Base-by-base conservation (phyloP, 2,113 vertebrate species). In the Sapayoa aenigma region DNA sequence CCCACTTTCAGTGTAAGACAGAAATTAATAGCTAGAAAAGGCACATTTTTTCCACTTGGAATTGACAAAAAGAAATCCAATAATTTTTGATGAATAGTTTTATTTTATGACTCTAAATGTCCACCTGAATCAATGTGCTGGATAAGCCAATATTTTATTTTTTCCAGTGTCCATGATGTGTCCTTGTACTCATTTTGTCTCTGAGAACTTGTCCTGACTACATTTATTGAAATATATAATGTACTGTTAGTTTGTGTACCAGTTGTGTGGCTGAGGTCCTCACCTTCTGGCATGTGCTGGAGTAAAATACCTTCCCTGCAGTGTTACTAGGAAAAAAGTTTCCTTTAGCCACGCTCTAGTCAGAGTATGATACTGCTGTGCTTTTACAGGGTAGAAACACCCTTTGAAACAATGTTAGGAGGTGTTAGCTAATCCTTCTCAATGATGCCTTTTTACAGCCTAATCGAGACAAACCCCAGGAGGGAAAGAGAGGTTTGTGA, bases 391-490 rank as follows among this genome's bases (percentile, higher is more conserved):
- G 42, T 81, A 80, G 35, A 80, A 92, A 84, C 65, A 92, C 12
- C 68, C 83, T 90, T 71, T 78, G 65, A 88, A 94, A 96, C 84
- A 89, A 94, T 87, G 37, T 37, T 84, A 30, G 42, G 78, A 93
- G 12, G 3, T 91, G 69, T 87, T 95, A 81, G 86, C 86, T 93
- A 96, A 90, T 95, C 84, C 91, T 91, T 89, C 81, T 68, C 94
- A 94, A 87, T 87, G 89, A 89, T 94, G 96, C 85, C 87, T 93
- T 97, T 96, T 96, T 93, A 96, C 89, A 89, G 86, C 93, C 93
- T 94, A 96, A 97, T 97, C 60, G 95, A 97, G 95, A 96, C 59
- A 94, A 96, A 86, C 92, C 95, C 95, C 94, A 94, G 96, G 96
- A 90, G 95, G 90, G 86, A 96, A 86, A 90, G 83, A 86, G 92